Evolutionary conservation across 2,797 vertebrate genomes (phyloP), one percentile per base, ranked within the genome.

Genomic region (Galaxias olidus): DNA sequence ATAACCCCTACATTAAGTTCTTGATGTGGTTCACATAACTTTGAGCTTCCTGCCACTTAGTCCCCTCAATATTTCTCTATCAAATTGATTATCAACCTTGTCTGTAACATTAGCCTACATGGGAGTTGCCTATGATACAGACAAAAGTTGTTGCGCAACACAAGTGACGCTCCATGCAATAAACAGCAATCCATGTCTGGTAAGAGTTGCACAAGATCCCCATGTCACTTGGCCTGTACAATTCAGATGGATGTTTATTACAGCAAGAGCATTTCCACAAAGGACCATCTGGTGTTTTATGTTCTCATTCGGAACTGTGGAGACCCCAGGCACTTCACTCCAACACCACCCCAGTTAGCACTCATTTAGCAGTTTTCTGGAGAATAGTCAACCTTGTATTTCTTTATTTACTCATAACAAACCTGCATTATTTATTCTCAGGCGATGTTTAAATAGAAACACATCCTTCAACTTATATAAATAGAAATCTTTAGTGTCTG

Each of bases 201-300:
- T 17, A 18, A 44, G 18, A 10, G 45, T 30, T 54, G 18, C 61
- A 11, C 51, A 44, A 20, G n/a, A n/a, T n/a, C n/a, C n/a, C n/a
- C n/a, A n/a, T n/a, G n/a, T 73, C 71, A 72, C 52, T 41, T 49
- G 15, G 56, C 51, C 69, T 77, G 79, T 60, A 59, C 73, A 54
- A 71, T 66, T 44, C 8, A 20, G 11, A 18, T 55, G 60, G 70
- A 73, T 59, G 4, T 59, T 58, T 55, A 49, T 4, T 61, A 44
- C 58, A 63, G 43, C 63, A 56, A 56, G 11, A 59, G 47, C 48
- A 60, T 44, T 65, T 20, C 60, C 14, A 55, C 41, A n/a, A 12
- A 63, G 15, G 7, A 18, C 9, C 40, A 18, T 19, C 30, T 30
- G 19, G 44, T 40, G 45, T 41, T 51, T 45, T 40, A 42, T 7